Evolutionary conservation across 2,113 vertebrate genomes (phyloP).

Genomic region (Sinocyclocheilus maitianheensis): DNA sequence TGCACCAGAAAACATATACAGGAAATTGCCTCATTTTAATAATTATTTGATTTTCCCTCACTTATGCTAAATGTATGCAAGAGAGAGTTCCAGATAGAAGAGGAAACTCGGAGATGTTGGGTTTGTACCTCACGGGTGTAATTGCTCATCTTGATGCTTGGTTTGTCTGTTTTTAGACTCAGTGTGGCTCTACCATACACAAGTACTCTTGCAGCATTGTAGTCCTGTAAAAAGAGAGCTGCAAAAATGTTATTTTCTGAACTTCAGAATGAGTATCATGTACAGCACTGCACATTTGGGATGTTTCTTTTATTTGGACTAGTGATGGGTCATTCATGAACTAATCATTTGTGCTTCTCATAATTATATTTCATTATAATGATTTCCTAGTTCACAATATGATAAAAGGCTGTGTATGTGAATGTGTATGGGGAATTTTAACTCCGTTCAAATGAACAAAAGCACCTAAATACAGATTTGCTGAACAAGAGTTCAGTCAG

Average conservation of each 20-base stretch:
- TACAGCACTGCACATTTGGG: neutral
- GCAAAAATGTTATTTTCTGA: constrained; percentile 1
- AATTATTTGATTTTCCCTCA: constrained; percentile 31
- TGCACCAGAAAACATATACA: neutral
- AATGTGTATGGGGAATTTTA: neutral
- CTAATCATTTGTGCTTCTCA: neutral
- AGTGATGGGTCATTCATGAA: neutral
- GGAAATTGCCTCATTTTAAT: constrained; percentile 38
- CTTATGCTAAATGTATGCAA: constrained; percentile 37
- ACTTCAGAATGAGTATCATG: neutral
- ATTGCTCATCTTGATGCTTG: constrained; percentile 80
- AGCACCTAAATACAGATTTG: neutral
- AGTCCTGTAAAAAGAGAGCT: constrained; percentile 76
- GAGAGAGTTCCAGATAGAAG: neutral
- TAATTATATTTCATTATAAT: neutral
- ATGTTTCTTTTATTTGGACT: neutral
- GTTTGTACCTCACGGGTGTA: constrained; percentile 70
- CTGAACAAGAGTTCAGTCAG: neutral
- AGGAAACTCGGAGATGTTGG: constrained; percentile 5
- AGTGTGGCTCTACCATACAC: constrained; percentile 79
- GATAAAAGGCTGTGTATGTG: neutral
- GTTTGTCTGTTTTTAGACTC: constrained; percentile 76
- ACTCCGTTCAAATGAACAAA: neutral
- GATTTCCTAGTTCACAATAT: neutral
- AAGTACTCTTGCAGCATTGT: constrained; percentile 71